Conservation (phyloP, 2,888 invertebrate genomes). For the Heteromyza rotundicornis region DNA sequence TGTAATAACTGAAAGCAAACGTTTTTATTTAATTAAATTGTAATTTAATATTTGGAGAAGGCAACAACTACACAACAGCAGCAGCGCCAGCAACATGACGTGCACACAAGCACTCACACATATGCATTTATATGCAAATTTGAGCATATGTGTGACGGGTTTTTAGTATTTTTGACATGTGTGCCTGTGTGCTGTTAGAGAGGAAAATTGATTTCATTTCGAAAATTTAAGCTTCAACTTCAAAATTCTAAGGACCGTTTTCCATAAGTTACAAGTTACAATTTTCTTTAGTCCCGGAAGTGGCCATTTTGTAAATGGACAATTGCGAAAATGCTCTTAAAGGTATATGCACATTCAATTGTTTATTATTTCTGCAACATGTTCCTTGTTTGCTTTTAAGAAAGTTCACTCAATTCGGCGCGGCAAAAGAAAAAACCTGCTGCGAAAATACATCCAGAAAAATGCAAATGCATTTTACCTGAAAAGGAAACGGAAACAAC, state of each 20-base stretch:
- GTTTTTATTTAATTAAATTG: slow-evolving; percentile 1
- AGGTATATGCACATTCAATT: neutral
- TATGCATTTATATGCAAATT: neutral
- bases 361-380: no score
- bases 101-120: neutral
- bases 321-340: neutral
- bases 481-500: neutral
- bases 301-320: neutral
- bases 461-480: neutral
- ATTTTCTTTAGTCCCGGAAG: neutral
- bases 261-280: neutral
- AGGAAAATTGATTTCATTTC: neutral
- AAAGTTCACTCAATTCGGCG: no score
- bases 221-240: neutral
- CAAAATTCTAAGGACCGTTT: neutral
- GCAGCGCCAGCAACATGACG: no score
- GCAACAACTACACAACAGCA: no score
- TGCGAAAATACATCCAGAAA: no score
- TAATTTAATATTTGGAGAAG: neutral
- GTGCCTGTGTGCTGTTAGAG: neutral
- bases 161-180: no score
- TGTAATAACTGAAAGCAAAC: neutral
- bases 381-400: no score
- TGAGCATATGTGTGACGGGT: neutral
- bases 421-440: no score